phyloP scores from a whole-genome alignment of 2,888 invertebrate species.

The Clitarchus hookeri region DNA sequence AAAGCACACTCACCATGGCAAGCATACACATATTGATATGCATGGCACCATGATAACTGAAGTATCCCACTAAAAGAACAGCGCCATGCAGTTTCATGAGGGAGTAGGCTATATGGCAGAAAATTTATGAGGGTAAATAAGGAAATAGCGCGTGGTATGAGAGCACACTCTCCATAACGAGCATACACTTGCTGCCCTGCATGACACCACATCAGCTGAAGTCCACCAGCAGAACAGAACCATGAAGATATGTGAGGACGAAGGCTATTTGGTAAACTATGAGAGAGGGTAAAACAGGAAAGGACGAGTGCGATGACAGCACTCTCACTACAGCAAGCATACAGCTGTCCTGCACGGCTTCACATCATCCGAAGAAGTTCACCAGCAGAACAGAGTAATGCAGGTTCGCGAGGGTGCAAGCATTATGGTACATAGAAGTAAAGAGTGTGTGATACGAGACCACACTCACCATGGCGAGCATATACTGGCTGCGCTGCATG shows the following conservation, averaged over 20 bases:
- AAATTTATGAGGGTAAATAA: too few species aligned
- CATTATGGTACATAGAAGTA: too few species aligned
- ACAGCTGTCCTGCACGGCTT: constrained; percentile 57
- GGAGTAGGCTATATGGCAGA: too few species aligned
- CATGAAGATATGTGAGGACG: too few species aligned
- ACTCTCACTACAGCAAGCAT: constrained; percentile 50
- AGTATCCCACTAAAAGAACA: too few species aligned
- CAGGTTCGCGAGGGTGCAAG: too few species aligned
- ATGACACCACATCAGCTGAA: constrained; percentile 64
- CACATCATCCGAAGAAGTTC: constrained; percentile 64
- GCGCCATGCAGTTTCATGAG: too few species aligned
- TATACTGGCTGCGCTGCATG: constrained; percentile 56
- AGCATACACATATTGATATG: constrained; percentile 34
- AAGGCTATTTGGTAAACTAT: too few species aligned
- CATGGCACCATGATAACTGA: too few species aligned
- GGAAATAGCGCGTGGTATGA: too few species aligned
- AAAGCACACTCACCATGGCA: constrained; percentile 47
- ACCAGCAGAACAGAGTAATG: constrained; percentile 56
- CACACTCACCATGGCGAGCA: constrained; percentile 50
- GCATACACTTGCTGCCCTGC: constrained; percentile 55
- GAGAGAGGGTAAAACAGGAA: too few species aligned
- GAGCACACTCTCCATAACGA: constrained; percentile 48
- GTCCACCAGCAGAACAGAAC: constrained; percentile 58
- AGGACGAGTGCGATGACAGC: background rate
- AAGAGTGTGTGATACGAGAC: background rate